phyloP scores from a whole-genome alignment of 2,888 invertebrate species.

The Esperia sulphurella region DNA sequence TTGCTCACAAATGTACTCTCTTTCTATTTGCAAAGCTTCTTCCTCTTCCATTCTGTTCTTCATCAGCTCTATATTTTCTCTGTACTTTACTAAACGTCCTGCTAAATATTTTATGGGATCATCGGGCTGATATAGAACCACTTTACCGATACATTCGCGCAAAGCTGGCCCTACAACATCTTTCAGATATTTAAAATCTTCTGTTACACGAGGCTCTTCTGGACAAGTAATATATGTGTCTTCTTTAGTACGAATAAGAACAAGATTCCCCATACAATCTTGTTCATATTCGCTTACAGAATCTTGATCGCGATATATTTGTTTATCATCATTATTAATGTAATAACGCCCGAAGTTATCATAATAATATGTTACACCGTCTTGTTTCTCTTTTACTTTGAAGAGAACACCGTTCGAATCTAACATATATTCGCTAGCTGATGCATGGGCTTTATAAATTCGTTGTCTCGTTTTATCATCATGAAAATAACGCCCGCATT shows the following conservation, averaged over 20 bases:
- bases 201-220: slow-evolving; percentile 56
- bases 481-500: slow-evolving; percentile 65
- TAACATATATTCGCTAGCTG: slow-evolving; percentile 68
- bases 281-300: slow-evolving; percentile 64
- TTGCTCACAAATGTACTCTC: slow-evolving; percentile 51
- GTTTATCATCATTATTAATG: slow-evolving; percentile 53
- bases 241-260: slow-evolving; percentile 56
- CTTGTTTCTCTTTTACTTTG: slow-evolving; percentile 60
- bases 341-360: slow-evolving; percentile 68
- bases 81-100: slow-evolving; percentile 47
- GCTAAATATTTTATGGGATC: slow-evolving; percentile 68
- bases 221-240: slow-evolving; percentile 59
- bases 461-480: slow-evolving; percentile 50
- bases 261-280: slow-evolving; percentile 69
- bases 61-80: slow-evolving; percentile 56
- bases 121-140: slow-evolving; percentile 57
- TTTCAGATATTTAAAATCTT: slow-evolving; percentile 66
- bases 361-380: slow-evolving; percentile 55
- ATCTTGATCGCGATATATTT: slow-evolving; percentile 61
- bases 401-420: slow-evolving; percentile 53
- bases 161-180: slow-evolving; percentile 56
- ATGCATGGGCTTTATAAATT: slow-evolving; percentile 58
- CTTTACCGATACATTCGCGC: slow-evolving; percentile 55
- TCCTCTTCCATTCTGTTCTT: slow-evolving; percentile 49
- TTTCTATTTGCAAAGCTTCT: slow-evolving; percentile 49